Evolutionary conservation across 2,888 invertebrate genomes (phyloP).

Genomic region (Synanthedon tipuliformis): DNA sequence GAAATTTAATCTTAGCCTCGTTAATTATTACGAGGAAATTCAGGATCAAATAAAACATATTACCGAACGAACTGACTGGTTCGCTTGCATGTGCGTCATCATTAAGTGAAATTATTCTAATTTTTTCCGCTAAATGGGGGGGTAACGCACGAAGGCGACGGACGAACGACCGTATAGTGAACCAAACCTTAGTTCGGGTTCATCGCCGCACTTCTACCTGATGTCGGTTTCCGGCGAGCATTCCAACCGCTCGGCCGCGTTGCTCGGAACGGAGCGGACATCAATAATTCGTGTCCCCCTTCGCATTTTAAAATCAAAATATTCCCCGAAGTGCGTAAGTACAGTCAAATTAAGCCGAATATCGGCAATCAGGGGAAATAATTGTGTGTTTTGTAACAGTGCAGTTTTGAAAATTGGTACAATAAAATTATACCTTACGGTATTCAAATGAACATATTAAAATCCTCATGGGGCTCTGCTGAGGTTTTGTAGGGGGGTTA

Average conservation of each 20-base stretch:
- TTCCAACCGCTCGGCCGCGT: slow-evolving; percentile 19
- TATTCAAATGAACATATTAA: too few species aligned
- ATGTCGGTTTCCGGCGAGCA: slow-evolving; percentile 51
- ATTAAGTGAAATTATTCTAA: slow-evolving; percentile 38
- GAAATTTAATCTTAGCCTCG: too few species aligned
- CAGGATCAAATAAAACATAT: slow-evolving; percentile 7
- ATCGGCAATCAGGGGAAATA: too few species aligned
- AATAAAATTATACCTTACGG: too few species aligned
- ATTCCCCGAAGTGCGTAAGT: not conserved
- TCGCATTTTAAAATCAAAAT: not conserved
- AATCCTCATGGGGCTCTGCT: too few species aligned
- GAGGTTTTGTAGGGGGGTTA: too few species aligned
- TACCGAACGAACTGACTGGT: slow-evolving; percentile 13
- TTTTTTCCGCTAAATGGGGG: slow-evolving; percentile 19
- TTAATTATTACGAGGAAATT: slow-evolving; percentile 15
- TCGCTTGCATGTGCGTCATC: slow-evolving; percentile 26
- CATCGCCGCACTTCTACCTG: slow-evolving; percentile 47
- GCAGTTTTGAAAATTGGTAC: too few species aligned
- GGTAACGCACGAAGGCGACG: slow-evolving; percentile 6
- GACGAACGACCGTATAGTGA: slow-evolving; percentile 14
- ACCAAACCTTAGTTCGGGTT: slow-evolving; percentile 19
- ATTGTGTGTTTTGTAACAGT: too few species aligned
- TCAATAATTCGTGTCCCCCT: not conserved
- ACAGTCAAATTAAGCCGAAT: too few species aligned
- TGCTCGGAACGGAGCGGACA: not conserved